A percentile compares a stretch with the other conserved stretches of the same genome.
phyloP scores from a whole-genome alignment of 2,113 vertebrate species.

The Cercocebus atys region DNA sequence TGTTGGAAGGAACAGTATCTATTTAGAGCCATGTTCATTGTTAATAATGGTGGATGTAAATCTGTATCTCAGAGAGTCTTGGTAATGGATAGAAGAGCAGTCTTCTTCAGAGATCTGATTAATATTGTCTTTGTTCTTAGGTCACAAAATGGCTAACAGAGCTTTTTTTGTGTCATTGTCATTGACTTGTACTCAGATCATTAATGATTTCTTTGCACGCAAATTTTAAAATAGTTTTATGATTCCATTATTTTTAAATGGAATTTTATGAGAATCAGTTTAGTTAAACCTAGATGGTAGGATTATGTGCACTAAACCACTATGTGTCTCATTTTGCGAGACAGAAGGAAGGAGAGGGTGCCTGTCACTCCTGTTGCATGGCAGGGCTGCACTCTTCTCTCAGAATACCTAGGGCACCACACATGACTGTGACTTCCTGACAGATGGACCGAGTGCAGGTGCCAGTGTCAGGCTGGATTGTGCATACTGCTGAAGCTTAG shows the following conservation, averaged over 20 bases:
- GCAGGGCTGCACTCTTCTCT: neutral
- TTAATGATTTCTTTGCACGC: neutral
- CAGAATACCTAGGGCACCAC: neutral
- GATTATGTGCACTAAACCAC: neutral
- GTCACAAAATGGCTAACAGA: neutral
- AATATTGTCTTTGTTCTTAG: neutral
- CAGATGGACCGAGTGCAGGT: neutral
- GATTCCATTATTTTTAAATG: slow-evolving; percentile 19
- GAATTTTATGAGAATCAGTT: neutral
- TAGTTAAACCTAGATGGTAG: neutral
- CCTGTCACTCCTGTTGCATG: neutral
- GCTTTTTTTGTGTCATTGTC: neutral
- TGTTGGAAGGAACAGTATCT: neutral
- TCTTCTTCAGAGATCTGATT: neutral
- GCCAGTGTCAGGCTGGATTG: neutral
- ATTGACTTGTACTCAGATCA: neutral
- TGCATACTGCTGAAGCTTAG: neutral
- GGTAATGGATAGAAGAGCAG: neutral
- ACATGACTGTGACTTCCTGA: neutral
- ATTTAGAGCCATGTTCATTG: neutral
- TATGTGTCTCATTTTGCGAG: neutral
- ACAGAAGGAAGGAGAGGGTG: neutral
- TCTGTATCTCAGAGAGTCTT: neutral
- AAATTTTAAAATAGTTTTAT: slow-evolving; percentile 1
- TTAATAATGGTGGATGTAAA: neutral